These are phyloP conservation scores for Coranthus polyacanthus DNA, from an alignment of 2,797 vertebrate genomes.

Conservation along the genomic window DNA sequence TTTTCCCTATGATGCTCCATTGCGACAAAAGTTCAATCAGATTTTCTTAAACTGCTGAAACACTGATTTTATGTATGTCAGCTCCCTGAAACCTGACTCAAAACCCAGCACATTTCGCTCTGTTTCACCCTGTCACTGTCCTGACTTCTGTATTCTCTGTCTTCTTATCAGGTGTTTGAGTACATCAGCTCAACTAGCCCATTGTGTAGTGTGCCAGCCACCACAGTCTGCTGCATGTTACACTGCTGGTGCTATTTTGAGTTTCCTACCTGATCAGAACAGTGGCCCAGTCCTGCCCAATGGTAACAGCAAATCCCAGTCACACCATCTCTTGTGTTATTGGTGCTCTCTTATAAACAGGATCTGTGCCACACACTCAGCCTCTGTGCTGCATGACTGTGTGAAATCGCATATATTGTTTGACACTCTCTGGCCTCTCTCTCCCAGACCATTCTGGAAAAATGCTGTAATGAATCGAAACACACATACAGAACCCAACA, in stretches of 20 bases:
- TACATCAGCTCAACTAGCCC: too few relatives aligned
- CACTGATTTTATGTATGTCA: too few relatives aligned
- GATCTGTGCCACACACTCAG: constrained; percentile 34
- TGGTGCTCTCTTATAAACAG: constrained; percentile 49
- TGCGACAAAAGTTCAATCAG: too few relatives aligned
- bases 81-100: too few relatives aligned
- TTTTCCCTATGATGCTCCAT: too few relatives aligned
- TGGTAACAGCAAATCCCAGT: constrained; percentile 48
- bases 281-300: constrained; percentile 34
- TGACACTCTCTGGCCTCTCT: constrained; percentile 62
- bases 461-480: constrained; percentile 12
- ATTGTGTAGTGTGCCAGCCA: constrained; percentile 36
- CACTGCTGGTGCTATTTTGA: constrained; percentile 1
- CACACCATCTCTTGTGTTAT: constrained; percentile 51
- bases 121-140: not conserved
- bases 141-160: too few relatives aligned
- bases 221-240: constrained; percentile 65
- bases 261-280: constrained; percentile 58
- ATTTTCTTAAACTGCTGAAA: too few relatives aligned
- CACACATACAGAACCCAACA: not conserved
- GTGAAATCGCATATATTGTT: constrained; percentile 70
- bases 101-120: too few relatives aligned
- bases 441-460: constrained; percentile 77
- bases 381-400: constrained; percentile 41
- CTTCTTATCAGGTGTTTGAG: too few relatives aligned